A percentile compares a stretch with the other conserved stretches of the same genome.
phyloP scores from a whole-genome alignment of 1,140 invertebrate species.

The Tyrophagus putrescentiae region DNA sequence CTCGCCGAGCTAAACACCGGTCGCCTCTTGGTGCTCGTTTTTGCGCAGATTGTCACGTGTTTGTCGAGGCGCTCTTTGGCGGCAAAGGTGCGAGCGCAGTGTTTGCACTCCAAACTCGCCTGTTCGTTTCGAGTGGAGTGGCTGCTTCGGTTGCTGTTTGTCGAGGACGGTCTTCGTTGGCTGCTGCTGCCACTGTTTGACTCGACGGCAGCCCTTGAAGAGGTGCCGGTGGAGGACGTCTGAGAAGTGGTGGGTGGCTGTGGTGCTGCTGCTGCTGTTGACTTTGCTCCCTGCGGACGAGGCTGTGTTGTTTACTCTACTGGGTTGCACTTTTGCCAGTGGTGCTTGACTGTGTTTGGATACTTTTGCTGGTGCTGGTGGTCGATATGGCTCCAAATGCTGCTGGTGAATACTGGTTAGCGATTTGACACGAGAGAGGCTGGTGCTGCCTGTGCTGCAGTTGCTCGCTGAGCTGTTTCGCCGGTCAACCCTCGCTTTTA shows the following conservation, averaged over 20 bases:
- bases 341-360: too few relatives aligned
- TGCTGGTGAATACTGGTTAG: background rate
- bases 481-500: too few relatives aligned
- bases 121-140: background rate
- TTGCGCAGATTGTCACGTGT: conserved; percentile 8
- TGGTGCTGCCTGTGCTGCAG: too few relatives aligned
- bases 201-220: too few relatives aligned
- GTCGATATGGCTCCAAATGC: background rate
- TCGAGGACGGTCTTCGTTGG: too few relatives aligned
- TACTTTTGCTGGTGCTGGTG: background rate
- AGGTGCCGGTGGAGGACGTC: too few relatives aligned
- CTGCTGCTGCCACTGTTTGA: background rate
- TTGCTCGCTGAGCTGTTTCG: too few relatives aligned
- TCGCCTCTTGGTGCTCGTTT: background rate
- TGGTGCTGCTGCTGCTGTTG: too few relatives aligned
- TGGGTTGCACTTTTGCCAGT: too few relatives aligned
- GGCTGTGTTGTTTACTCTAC: too few relatives aligned
- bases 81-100: conserved; percentile 11
- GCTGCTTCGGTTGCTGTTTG: background rate
- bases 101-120: conserved; percentile 16
- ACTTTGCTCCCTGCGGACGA: too few relatives aligned
- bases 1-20: conserved; percentile 5
- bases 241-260: too few relatives aligned
- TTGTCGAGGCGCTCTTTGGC: conserved; percentile 6
- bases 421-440: background rate